Evolutionary conservation across 2,113 vertebrate species (phyloP).

Genomic region (Dipodomys spectabilis): DNA sequence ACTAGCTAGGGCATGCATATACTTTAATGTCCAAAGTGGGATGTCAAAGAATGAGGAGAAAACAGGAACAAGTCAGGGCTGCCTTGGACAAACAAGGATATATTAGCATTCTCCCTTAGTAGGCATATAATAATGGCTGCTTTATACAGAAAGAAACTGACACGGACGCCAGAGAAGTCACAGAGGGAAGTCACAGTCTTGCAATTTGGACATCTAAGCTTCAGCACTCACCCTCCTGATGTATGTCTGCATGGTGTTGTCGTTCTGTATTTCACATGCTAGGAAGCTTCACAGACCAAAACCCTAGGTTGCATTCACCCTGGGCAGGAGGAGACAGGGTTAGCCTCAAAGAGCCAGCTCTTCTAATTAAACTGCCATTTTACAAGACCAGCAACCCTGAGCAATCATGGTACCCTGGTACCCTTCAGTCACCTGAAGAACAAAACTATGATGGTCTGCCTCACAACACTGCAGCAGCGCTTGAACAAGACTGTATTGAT

Average conservation of each 20-base stretch:
- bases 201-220: not conserved
- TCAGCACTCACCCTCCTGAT: not conserved
- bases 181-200: not conserved
- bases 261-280: not conserved
- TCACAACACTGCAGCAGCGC: not conserved
- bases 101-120: not conserved
- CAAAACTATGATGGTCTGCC: not conserved
- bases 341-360: not conserved
- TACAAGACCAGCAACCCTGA: not conserved
- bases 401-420: not conserved
- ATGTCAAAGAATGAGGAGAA: not conserved
- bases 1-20: not conserved
- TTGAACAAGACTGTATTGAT: not conserved
- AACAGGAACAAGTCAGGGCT: not conserved
- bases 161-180: not conserved
- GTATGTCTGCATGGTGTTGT: not conserved
- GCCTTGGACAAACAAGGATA: not conserved
- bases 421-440: not conserved
- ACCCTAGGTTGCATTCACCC: not conserved
- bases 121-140: not conserved
- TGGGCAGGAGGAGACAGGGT: not conserved
- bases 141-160: conserved; percentile 42
- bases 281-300: conserved; percentile 16
- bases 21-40: not conserved
- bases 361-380: not conserved